Base-by-base conservation (phyloP, 2,888 invertebrate genomes). In the Oxytorus armatus region DNA sequence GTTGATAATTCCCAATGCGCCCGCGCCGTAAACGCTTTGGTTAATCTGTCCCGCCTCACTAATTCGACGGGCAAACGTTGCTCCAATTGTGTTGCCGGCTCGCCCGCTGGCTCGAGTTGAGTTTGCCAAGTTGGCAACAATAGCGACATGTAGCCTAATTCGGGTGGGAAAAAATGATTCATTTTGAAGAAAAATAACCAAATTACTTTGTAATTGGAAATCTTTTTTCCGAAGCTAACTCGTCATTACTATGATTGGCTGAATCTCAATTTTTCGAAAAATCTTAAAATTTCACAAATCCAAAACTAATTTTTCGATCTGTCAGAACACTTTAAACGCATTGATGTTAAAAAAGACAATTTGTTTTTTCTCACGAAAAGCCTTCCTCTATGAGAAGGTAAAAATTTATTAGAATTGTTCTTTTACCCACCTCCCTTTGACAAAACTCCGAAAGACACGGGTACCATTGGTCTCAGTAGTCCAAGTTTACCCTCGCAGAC, bases 1-100 rank as follows among this genome's bases (percentile, higher is more conserved):
- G 97, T 97, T 85, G 98, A 98, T 63, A 99, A 93, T 93, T 98
- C 98, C 99, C 99, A 99, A 92, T 99, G 98, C 0, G 97, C 95
- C 79, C 96, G 95, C 0, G 97, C 96, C 0, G 98, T 96, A 91
- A 98, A 98, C 61, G 96, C 93, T 75, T 96, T 94, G 0, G 97
- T 97, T 18, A 96, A 92, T 81, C 96, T 95, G 92, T 97, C 97
- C 90, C 96, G 95, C 0, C 94, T 93, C 11, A 96, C 92, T 86
- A 97, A 89, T 88, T 97, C 97, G 0, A 94, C 94, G 0, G 97
- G 96, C 33, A 96, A 92, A 79, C 94, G 93, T 14, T 94, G 93
- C 44, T 92, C 93, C 79, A 93, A 86, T 70, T 92, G 90, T 3
- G 91, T 90, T 18, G 85, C 80, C 7, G 92, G 92, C 65, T 90